phyloP scores from a whole-genome alignment of 2,113 vertebrate species.

The Strigops habroptila region DNA sequence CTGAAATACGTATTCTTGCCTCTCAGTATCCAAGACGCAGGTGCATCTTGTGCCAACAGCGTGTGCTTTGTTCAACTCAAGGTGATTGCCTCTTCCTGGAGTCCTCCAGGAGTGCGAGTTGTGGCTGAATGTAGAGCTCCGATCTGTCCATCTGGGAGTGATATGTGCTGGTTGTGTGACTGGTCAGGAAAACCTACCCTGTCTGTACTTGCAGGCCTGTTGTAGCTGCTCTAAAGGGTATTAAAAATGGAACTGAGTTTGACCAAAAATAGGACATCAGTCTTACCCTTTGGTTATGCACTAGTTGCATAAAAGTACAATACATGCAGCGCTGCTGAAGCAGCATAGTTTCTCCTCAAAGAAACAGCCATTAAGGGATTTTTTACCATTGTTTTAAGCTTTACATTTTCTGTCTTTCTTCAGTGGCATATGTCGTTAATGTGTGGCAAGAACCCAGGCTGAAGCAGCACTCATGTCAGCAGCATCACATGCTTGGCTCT shows the following conservation, averaged over 20 bases:
- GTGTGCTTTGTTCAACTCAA: background rate
- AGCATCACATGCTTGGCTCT: background rate
- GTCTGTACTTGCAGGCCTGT: background rate
- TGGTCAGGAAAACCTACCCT: background rate
- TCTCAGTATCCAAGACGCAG: background rate
- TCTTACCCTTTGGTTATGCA: background rate
- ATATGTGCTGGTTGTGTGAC: rapidly evolving
- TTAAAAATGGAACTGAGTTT: background rate
- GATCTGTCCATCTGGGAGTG: background rate
- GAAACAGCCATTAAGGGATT: background rate
- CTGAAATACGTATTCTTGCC: background rate
- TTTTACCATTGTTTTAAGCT: background rate
- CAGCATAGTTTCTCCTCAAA: background rate
- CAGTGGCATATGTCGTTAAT: background rate
- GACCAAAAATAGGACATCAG: background rate
- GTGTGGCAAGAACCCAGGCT: background rate
- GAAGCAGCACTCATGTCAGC: background rate
- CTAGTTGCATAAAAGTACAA: rapidly evolving
- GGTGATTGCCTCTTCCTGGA: background rate
- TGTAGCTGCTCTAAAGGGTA: background rate
- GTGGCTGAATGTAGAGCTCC: background rate
- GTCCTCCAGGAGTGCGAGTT: background rate
- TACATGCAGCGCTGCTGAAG: background rate
- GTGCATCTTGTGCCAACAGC: background rate
- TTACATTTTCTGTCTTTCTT: background rate